Evolutionary conservation across 2,888 invertebrate species (phyloP).

Genomic region (Catocala fraxini): DNA sequence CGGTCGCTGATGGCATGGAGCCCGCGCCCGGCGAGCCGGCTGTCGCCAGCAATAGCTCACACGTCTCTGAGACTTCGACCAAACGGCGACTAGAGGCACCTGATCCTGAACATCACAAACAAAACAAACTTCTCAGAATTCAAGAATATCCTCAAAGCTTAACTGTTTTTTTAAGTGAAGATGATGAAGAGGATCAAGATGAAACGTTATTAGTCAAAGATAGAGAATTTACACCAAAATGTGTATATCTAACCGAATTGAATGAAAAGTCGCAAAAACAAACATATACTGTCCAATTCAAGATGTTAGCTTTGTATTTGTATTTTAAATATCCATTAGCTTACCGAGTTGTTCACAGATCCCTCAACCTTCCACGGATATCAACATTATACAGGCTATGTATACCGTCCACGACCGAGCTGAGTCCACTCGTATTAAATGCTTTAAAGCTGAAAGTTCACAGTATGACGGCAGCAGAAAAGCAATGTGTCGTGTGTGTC

Average conservation of each 20-base stretch:
- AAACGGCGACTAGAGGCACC: not conserved
- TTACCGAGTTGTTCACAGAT: conserved; percentile 28
- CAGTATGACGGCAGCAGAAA: conserved; percentile 37
- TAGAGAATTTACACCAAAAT: not conserved
- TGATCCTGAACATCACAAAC: not conserved
- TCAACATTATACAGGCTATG: conserved; percentile 23
- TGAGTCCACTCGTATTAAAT: conserved; percentile 19
- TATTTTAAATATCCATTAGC: conserved; percentile 32
- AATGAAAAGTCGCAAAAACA: not conserved
- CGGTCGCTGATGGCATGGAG: not conserved
- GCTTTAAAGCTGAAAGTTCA: conserved; percentile 38
- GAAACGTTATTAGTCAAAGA: not conserved
- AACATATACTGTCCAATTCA: conserved; percentile 20
- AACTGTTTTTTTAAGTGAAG: conserved; percentile 9
- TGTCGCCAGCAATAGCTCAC: not conserved
- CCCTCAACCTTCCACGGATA: conserved; percentile 27
- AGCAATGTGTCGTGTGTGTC: conserved; percentile 42
- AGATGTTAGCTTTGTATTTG: conserved; percentile 35
- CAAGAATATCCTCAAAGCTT: conserved; percentile 5
- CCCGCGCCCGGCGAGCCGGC: not conserved
- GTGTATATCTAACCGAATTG: not conserved
- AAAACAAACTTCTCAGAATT: not conserved
- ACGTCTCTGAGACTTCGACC: not conserved
- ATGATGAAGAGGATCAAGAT: not conserved
- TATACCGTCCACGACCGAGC: conserved; percentile 13